Percentiles rank a stretch among this genome's conserved stretches.
Conservation (phyloP, 2,797 vertebrate species). For the Pseudomugil gertrudae region DNA sequence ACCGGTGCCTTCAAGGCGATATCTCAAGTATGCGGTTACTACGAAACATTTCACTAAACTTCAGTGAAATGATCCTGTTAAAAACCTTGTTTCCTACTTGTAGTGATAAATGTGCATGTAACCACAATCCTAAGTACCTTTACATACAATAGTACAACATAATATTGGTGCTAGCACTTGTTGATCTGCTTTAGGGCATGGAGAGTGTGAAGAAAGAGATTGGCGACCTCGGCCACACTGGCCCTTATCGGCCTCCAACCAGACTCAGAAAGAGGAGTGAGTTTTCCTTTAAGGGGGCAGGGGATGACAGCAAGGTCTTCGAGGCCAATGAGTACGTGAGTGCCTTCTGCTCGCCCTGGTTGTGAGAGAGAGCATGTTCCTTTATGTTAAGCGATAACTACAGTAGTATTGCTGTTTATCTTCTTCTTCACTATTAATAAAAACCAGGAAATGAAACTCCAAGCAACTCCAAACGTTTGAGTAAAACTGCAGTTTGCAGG, state of each 20-base stretch:
- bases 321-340: conserved; percentile 91
- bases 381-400: conserved; percentile 3
- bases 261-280: conserved; percentile 91
- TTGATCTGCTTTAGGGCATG: conserved; percentile 83
- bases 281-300: conserved; percentile 85
- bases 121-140: not conserved
- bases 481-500: not conserved
- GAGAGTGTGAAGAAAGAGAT: conserved; percentile 94
- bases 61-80: not conserved
- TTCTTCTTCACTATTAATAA: not conserved
- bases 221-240: conserved; percentile 87
- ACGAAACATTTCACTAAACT: not conserved
- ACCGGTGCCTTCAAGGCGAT: conserved; percentile 92
- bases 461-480: not conserved
- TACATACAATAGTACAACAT: not conserved
- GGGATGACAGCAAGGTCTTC: conserved; percentile 85
- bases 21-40: conserved; percentile 86
- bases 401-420: not conserved
- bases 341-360: conserved; percentile 26
- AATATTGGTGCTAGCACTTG: not conserved
- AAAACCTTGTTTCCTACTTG: not conserved
- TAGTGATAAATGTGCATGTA: not conserved
- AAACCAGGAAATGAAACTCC: not conserved
- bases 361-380: conserved; percentile 5
- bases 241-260: conserved; percentile 89